Conservation (phyloP, 1,140 invertebrate species). For the Drosophila biarmipes region DNA sequence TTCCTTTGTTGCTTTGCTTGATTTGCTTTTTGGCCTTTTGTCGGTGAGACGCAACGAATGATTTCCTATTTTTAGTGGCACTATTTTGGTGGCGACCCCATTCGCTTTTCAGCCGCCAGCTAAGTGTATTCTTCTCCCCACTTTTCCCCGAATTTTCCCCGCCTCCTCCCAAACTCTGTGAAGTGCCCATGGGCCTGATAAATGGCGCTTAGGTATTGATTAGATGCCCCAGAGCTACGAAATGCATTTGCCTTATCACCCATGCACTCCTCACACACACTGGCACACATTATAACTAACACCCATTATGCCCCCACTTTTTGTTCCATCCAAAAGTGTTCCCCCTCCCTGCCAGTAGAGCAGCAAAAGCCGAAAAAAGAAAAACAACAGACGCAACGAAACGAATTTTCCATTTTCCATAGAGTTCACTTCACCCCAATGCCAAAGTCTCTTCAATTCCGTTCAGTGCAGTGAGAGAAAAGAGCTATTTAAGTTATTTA, state of each 20-base stretch:
- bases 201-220: constrained; percentile 62
- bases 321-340: background rate
- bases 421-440: constrained; percentile 40
- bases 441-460: constrained; percentile 50
- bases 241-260: constrained; percentile 57
- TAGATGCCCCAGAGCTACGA: constrained; percentile 46
- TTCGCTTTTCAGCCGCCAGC: constrained; percentile 33
- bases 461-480: constrained; percentile 35
- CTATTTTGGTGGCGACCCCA: constrained; percentile 55
- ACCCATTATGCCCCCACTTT: constrained; percentile 33
- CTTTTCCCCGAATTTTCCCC: background rate
- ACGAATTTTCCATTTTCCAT: constrained; percentile 63
- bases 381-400: constrained; percentile 52
- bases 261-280: constrained; percentile 37
- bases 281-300: constrained; percentile 51
- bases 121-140: constrained; percentile 27
- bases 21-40: constrained; percentile 45
- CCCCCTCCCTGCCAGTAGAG: background rate
- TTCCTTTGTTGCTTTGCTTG: constrained; percentile 21
- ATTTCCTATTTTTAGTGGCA: constrained; percentile 55
- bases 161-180: background rate
- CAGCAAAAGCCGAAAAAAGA: constrained; percentile 27
- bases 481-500: no score
- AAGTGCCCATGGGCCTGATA: constrained; percentile 51
- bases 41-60: constrained; percentile 20